These are phyloP conservation scores for Poecile atricapillus DNA, from an alignment of 2,113 vertebrate genomes.

Conservation along the genomic window DNA sequence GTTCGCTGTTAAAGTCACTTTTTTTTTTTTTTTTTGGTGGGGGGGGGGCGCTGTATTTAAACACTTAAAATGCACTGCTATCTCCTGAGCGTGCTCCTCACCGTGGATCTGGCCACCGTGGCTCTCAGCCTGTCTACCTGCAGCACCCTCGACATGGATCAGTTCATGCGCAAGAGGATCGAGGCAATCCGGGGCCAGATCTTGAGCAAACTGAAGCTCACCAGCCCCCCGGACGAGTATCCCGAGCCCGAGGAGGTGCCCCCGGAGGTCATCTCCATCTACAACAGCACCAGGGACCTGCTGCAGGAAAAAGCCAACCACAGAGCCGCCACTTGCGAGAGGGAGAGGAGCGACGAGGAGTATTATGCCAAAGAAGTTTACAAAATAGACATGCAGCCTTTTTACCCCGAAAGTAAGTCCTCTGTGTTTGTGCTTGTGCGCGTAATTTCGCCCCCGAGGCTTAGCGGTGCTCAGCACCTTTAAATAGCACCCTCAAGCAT, in stretches of 20 bases:
- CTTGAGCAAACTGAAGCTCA: slow-evolving; percentile 96
- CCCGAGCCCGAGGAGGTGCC: slow-evolving; percentile 85
- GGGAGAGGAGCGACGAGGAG: slow-evolving; percentile 95
- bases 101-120: slow-evolving; percentile 85
- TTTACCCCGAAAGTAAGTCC: slow-evolving; percentile 88
- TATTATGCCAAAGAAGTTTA: slow-evolving; percentile 99
- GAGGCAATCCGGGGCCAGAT: slow-evolving; percentile 98
- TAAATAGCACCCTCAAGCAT: background rate
- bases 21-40: too few species aligned
- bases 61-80: slow-evolving; percentile 87
- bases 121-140: slow-evolving; percentile 93
- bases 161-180: slow-evolving; percentile 96
- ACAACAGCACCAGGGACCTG: slow-evolving; percentile 98
- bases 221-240: slow-evolving; percentile 85
- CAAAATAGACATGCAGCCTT: slow-evolving; percentile 90
- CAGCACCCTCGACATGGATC: slow-evolving; percentile 93
- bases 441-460: background rate
- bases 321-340: slow-evolving; percentile 88
- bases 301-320: slow-evolving; percentile 94
- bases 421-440: background rate
- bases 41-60: slow-evolving; percentile 29
- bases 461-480: background rate
- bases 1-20: background rate
- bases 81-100: slow-evolving; percentile 83
- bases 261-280: slow-evolving; percentile 92